Conservation (phyloP, 2,113 vertebrate species). For the Halcyon malimbica region DNA sequence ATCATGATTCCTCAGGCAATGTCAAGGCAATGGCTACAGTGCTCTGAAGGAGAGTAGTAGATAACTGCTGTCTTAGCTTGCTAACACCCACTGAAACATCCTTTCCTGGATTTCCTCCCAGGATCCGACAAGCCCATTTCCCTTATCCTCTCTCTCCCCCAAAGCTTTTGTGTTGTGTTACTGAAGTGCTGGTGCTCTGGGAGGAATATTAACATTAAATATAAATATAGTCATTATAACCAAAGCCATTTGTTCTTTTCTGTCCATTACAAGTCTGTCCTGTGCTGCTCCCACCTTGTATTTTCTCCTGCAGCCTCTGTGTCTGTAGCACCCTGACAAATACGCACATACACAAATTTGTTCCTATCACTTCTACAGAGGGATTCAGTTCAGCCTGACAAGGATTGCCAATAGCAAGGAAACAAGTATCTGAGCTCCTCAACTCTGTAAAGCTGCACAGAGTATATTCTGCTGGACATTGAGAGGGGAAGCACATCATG, state of each 20-base stretch:
- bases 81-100: not conserved
- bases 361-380: not conserved
- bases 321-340: not conserved
- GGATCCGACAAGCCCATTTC: not conserved
- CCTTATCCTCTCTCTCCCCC: not conserved
- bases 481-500: not conserved
- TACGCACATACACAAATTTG: not conserved
- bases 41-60: not conserved
- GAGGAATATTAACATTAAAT: not conserved
- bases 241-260: slow-evolving; percentile 23
- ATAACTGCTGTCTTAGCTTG: not conserved
- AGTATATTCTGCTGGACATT: not conserved
- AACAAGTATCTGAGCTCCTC: not conserved
- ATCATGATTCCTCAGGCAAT: rapidly evolving
- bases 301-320: slow-evolving; percentile 6
- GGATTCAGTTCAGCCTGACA: not conserved
- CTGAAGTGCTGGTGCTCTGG: not conserved
- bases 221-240: not conserved
- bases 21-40: not conserved
- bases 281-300: not conserved
- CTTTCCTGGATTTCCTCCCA: rapidly evolving
- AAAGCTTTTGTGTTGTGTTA: not conserved
- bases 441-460: not conserved
- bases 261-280: not conserved
- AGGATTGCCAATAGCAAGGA: not conserved